A percentile compares a stretch with the other conserved stretches of the same genome.
phyloP scores from a whole-genome alignment of 2,797 vertebrate genomes.

The Neoniphon sammara region DNA sequence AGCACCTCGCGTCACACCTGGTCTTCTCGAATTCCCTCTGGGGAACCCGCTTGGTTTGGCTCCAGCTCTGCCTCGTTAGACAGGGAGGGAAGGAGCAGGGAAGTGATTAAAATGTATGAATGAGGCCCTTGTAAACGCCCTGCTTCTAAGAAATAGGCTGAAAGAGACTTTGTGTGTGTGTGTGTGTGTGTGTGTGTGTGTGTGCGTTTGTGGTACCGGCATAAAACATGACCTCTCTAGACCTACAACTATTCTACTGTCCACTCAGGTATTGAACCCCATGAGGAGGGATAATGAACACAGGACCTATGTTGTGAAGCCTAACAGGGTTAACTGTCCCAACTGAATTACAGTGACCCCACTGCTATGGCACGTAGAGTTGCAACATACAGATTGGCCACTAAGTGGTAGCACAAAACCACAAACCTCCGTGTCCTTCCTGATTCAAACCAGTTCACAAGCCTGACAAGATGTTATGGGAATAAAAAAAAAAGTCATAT shows the following conservation, averaged over 20 bases:
- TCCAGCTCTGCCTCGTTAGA: conserved; percentile 13
- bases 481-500: background rate
- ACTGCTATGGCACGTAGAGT: background rate
- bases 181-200: conserved; percentile 16
- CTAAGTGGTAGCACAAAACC: conserved; percentile 35
- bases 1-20: conserved; percentile 56
- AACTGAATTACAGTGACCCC: background rate
- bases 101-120: conserved; percentile 54
- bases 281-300: background rate
- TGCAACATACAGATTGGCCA: conserved; percentile 45
- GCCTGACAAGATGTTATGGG: conserved; percentile 11
- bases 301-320: background rate
- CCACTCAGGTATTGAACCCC: background rate
- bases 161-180: conserved; percentile 26
- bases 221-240: background rate
- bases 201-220: background rate
- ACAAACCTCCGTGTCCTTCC: background rate
- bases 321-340: background rate
- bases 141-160: conserved; percentile 18
- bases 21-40: conserved; percentile 64
- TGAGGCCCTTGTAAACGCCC: conserved; percentile 56
- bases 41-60: conserved; percentile 49
- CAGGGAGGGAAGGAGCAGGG: conserved; percentile 17
- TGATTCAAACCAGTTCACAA: background rate
- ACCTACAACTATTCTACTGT: background rate